A percentile compares a stretch with the other conserved stretches of the same genome.
phyloP scores from a whole-genome alignment of 2,113 vertebrate genomes.

The Serilophus lunatus region DNA sequence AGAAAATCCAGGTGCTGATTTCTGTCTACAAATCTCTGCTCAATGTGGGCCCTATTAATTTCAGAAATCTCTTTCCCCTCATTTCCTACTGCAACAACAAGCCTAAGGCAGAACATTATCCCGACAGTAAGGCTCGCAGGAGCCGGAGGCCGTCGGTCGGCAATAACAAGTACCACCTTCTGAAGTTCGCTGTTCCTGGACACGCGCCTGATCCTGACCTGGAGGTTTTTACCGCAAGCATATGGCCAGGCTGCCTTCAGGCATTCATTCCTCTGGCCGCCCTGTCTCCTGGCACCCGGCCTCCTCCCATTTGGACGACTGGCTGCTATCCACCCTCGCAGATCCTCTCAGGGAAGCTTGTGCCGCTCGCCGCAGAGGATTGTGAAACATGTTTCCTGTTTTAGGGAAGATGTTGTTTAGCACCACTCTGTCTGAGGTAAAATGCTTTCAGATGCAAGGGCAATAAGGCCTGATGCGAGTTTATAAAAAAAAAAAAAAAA shows the following conservation, averaged over 20 bases:
- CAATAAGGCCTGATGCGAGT: not conserved
- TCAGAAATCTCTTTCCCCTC: not conserved
- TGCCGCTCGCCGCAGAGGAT: not conserved
- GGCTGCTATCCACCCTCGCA: constrained; percentile 10
- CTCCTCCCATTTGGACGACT: not conserved
- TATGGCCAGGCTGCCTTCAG: not conserved
- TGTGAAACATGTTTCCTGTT: constrained; percentile 10
- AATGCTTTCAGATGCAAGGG: not conserved
- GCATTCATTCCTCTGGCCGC: constrained; percentile 29
- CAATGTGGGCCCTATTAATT: not conserved
- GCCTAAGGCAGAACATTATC: not conserved
- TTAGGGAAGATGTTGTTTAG: not conserved
- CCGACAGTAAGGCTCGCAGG: not conserved
- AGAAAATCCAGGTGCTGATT: not conserved
- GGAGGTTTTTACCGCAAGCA: not conserved
- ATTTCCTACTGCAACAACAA: not conserved
- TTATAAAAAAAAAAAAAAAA: not conserved
- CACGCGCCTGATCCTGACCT: not conserved
- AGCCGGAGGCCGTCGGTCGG: accelerated
- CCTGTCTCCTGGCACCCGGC: not conserved
- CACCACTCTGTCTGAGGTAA: not conserved
- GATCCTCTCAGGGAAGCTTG: not conserved
- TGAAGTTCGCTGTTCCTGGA: not conserved
- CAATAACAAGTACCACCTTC: not conserved
- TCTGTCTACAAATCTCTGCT: not conserved